Base-by-base conservation (phyloP, 2,113 vertebrate genomes). In the Mungos mungo region DNA sequence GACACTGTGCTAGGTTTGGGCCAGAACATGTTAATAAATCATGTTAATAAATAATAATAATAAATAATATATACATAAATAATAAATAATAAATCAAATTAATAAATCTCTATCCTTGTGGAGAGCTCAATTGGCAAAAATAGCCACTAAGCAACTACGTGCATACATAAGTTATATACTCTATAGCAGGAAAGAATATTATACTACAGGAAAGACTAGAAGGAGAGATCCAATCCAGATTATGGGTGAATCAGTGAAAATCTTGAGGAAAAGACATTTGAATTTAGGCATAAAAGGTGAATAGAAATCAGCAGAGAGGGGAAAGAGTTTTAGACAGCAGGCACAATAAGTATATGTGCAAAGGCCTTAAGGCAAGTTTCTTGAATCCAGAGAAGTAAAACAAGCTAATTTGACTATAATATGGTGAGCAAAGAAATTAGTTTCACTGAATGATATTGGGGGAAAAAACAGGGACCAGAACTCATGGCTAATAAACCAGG, bases 101-200 rank as follows among this genome's bases (percentile, higher is more conserved):
- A 91, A 95, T 65, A 88, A 41, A 92, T 33, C 23, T 84, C 33
- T 54, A 8, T 29, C 29, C 50, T 82, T 80, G 0, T 41, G 13
- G 21, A 95, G 47, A 63, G 21, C 29, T 80, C 27, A 80, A 47
- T 4, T 52, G 13, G 21, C 12, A 33, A 88, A 96, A 94, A 52
- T 38, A 77, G 15, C 23, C 79, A 33, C 50, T 76, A 71, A 85
- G 65, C 66, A 93, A 81, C 50, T 72, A 60, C 12, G 7, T 35
- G 83, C 25, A 77, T 57, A 96, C 76, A 69, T 88, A 69, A 87
- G 18, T 72, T 29, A 77, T 92, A 94, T 84, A 72, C 27, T 88
- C 41, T 69, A 47, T 5, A 80, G 25, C 63, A 54, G 21, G 31
- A 92, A 91, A 85, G 47, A 96, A 68, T 2, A 65, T n/a, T 45